Evolutionary conservation across 1,140 invertebrate species (phyloP).

Genomic region (Trachymyrmex septentrionalis): DNA sequence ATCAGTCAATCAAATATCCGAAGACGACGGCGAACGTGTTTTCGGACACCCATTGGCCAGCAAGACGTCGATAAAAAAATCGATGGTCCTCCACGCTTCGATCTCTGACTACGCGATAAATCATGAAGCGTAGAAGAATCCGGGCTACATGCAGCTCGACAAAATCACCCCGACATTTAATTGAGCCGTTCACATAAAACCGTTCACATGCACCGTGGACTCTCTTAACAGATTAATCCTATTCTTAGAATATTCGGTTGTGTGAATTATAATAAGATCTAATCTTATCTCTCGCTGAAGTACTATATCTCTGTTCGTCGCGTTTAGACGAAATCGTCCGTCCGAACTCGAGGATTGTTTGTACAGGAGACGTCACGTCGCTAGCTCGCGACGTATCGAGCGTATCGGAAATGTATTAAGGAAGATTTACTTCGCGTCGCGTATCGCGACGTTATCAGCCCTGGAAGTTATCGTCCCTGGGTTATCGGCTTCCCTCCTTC

Average conservation of each 20-base stretch:
- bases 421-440: background rate
- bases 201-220: no score
- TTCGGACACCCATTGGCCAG: constrained; percentile 34
- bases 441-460: constrained; percentile 60
- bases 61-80: constrained; percentile 45
- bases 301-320: background rate
- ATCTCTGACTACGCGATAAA: constrained; percentile 35
- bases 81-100: background rate
- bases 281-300: constrained; percentile 26
- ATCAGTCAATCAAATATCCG: constrained; percentile 55
- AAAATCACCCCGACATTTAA: constrained; percentile 10
- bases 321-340: background rate
- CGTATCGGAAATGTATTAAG: constrained; percentile 20
- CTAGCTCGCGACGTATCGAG: background rate
- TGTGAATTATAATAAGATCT: constrained; percentile 4
- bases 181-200: constrained; percentile 4
- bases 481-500: constrained; percentile 44
- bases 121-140: constrained; percentile 1
- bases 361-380: background rate
- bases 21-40: constrained; percentile 29
- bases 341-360: background rate
- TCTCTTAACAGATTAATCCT: background rate
- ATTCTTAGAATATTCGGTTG: background rate
- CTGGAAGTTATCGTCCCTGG: constrained; percentile 51
- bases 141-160: background rate